Percentiles rank a stretch among this genome's conserved stretches.
Evolutionary conservation across 2,113 vertebrate genomes (phyloP).

Genomic region (Solea solea): DNA sequence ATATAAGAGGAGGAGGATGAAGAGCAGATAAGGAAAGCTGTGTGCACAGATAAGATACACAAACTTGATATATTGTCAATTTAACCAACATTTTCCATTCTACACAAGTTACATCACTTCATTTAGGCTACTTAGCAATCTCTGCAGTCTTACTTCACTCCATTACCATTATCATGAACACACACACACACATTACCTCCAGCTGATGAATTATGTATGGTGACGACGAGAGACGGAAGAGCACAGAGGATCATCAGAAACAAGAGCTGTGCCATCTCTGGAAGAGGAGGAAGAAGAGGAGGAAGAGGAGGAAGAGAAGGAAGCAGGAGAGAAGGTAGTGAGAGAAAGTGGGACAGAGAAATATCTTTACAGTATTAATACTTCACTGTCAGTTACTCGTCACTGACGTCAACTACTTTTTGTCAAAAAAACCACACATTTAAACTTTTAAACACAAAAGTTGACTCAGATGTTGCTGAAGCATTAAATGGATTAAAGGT

Average conservation of each 20-base stretch:
- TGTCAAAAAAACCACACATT: too few relatives aligned
- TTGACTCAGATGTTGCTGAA: too few relatives aligned
- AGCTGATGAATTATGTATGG: conserved; percentile 82
- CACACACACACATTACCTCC: conserved; percentile 78
- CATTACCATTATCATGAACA: conserved; percentile 40
- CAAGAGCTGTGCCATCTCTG: conserved; percentile 75
- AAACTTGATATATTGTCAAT: conserved; percentile 29
- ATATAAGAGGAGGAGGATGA: not conserved
- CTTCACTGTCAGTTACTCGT: not conserved
- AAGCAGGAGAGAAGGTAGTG: conserved; percentile 50
- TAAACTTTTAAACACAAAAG: too few relatives aligned
- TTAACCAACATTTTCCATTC: conserved; percentile 34
- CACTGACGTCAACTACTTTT: too few relatives aligned
- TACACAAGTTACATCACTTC: conserved; percentile 29
- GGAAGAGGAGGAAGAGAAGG: not conserved
- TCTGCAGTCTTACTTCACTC: conserved; percentile 41
- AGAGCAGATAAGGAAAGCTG: conserved; percentile 9
- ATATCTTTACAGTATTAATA: not conserved
- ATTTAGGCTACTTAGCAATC: conserved; percentile 57
- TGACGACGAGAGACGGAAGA: conserved; percentile 76
- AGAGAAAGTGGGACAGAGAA: conserved; percentile 14
- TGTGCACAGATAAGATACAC: conserved; percentile 32
- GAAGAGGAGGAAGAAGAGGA: conserved; percentile 52
- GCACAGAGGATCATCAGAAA: conserved; percentile 71
- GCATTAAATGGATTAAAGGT: too few relatives aligned